Base-by-base conservation (phyloP, 2,888 invertebrate genomes). In the Oithona nana region DNA sequence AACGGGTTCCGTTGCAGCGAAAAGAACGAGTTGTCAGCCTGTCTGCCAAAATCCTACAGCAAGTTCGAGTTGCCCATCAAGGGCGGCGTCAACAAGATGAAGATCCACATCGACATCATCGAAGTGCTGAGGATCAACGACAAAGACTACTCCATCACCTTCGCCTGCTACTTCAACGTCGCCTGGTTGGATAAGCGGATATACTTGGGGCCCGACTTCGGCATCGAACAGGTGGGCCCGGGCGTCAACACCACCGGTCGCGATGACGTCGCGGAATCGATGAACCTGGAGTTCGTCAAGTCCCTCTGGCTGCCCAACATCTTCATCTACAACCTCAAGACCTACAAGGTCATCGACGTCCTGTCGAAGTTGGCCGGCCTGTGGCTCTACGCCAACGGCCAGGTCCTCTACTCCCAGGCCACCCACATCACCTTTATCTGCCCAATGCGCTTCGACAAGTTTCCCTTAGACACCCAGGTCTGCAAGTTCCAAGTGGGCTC, bases 391-490 rank as follows among this genome's bases (percentile, higher is more conserved):
- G 31, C 62, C 6, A 31, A 62, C 54, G 57, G 57, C 26, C 56
- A 20, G 20, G 52, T 62, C 29, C 55, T 62, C 29, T 62, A 62
- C 39, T 54, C 54, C 16, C 62, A 62, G 39, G 54, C 52, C 28
- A 62, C 62, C n/a, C 62, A 62, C 56, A 62, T 62, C 54, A 62
- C 62, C 28, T 62, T 62, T 48, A 62, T 62, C 28, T 62, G 62
- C 48, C 62, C 62, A 3, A 62, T 62, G 62, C 28, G 62, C 22
- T 62, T 62, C 28, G 62, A 62, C 48, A 62, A 62, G 39, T 62
- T 62, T 48, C 62, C 62, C 16, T 31, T 62, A 26, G 62, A 62
- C 39, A 62, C 62, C 29, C 62, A 62, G 52, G 22, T 24, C 11
- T 62, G 62, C 39, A 62, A 62, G 39, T 62, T 62, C 31, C 62